phyloP scores from a whole-genome alignment of 2,888 invertebrate species.

The Alloscopus bannaensis region DNA sequence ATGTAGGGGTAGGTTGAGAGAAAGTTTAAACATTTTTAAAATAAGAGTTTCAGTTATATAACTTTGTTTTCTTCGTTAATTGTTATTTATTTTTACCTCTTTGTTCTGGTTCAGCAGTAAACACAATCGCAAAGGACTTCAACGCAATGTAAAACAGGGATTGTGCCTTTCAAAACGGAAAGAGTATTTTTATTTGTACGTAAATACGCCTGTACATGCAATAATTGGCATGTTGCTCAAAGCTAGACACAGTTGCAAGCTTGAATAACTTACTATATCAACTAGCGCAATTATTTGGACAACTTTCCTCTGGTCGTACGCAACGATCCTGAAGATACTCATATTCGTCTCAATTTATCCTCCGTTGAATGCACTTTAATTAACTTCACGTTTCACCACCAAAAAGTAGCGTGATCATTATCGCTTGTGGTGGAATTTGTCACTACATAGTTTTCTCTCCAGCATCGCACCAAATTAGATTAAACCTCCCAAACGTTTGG shows the following conservation, averaged over 20 bases:
- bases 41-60: not conserved
- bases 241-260: not conserved
- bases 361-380: no score
- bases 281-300: conserved; percentile 51
- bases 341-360: no score
- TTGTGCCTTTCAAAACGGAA: conserved; percentile 38
- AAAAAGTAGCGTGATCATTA: no score
- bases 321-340: conserved; percentile 50
- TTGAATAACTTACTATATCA: conserved; percentile 58
- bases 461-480: no score
- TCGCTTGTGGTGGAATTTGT: no score
- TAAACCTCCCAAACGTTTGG: no score
- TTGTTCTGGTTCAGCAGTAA: conserved; percentile 44
- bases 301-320: conserved; percentile 48
- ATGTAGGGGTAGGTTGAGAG: conserved; percentile 41
- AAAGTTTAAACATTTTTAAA: not conserved
- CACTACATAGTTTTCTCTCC: no score
- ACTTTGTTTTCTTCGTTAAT: not conserved
- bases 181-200: not conserved
- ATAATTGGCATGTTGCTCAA: not conserved
- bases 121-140: conserved; percentile 41
- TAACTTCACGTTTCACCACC: not conserved
- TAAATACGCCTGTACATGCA: no score
- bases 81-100: conserved; percentile 30
- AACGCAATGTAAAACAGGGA: conserved; percentile 44